Evolutionary conservation across 2,888 invertebrate genomes (phyloP).

Genomic region (Serripes groenlandicus): DNA sequence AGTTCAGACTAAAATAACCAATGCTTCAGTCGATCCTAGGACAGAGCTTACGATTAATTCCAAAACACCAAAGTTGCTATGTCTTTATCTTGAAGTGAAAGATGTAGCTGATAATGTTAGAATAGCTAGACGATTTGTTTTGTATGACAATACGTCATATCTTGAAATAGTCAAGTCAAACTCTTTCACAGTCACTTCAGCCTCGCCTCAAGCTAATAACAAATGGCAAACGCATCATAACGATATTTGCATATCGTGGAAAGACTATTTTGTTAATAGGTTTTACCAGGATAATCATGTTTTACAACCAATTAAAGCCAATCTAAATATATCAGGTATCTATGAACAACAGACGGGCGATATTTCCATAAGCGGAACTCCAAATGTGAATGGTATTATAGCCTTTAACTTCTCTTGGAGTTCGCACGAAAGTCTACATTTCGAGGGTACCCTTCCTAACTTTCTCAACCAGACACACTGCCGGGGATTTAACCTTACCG

Average conservation of each 20-base stretch:
- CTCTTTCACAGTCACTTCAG: slow-evolving; percentile 42
- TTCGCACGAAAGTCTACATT: not conserved
- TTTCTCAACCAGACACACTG: slow-evolving; percentile 50
- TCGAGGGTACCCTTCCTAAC: slow-evolving; percentile 1
- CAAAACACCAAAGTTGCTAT: slow-evolving; percentile 12
- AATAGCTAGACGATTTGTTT: slow-evolving; percentile 58
- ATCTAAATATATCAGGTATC: slow-evolving; percentile 36
- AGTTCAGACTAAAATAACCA: not conserved
- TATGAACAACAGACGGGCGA: slow-evolving; percentile 66
- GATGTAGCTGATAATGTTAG: slow-evolving; percentile 62
- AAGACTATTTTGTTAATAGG: slow-evolving; percentile 58
- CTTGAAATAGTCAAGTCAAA: slow-evolving; percentile 28
- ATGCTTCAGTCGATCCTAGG: not conserved
- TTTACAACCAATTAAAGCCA: slow-evolving; percentile 47
- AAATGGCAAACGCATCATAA: slow-evolving; percentile 69
- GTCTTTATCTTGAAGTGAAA: slow-evolving; percentile 47
- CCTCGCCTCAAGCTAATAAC: slow-evolving; percentile 39
- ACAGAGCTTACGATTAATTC: slow-evolving; percentile 13
- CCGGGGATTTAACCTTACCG: slow-evolving; percentile 20
- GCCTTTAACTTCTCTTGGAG: slow-evolving; percentile 39
- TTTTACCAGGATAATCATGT: slow-evolving; percentile 43
- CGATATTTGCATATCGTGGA: slow-evolving; percentile 63
- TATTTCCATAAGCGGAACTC: slow-evolving; percentile 62
- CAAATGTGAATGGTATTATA: slow-evolving; percentile 63
- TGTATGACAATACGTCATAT: slow-evolving; percentile 56